Evolutionary conservation across 2,888 invertebrate species (phyloP), one percentile per base, ranked within the genome.

Genomic region (Tetragonisca angustula): DNA sequence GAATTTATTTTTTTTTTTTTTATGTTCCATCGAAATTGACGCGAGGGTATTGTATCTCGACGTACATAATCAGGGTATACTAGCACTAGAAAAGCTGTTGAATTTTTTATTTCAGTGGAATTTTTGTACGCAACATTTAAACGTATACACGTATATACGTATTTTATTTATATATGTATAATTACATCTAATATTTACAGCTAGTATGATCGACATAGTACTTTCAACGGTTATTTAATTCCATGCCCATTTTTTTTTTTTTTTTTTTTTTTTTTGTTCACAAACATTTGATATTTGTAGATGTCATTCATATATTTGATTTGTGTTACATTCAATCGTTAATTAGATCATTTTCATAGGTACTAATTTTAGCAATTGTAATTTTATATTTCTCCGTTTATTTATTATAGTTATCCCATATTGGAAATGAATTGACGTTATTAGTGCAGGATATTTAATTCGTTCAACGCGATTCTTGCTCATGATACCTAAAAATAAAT

Each of bases 401-500:
- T 84, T 85, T 85, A 69, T 85, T 79, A n/a, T 70, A 83, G 56
- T 71, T 71, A 75, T 75, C 21, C 68, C 50, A 43, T 70, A 72
- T 64, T 17, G 49, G 5, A 36, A 73, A 62, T 73, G 32, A 73
- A 69, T 43, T 15, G 21, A 69, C 32, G 72, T 78, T 69, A 59
- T 78, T 69, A 59, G 21, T 15, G 84, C 84, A 84, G 84, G 84
- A 84, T 84, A 79, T 73, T 84, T 84, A 75, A 72, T 76, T 68
- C 32, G 72, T 73, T 67, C 56, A 27, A 65, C n/a, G 24, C 17
- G n/a, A 76, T 85, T 72, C 32, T 85, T 75, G 69, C 61, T 85
- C 59, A 69, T 6, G 50, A 56, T 64, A 68, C 19, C 56, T 27
- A 72, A 79, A 72, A 62, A 5, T 71, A 79, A 79, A 76, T 84